A percentile compares a stretch with the other conserved stretches of the same genome.
Evolutionary conservation across 1,140 invertebrate genomes (phyloP).

Genomic region (Drosophila repletoides): DNA sequence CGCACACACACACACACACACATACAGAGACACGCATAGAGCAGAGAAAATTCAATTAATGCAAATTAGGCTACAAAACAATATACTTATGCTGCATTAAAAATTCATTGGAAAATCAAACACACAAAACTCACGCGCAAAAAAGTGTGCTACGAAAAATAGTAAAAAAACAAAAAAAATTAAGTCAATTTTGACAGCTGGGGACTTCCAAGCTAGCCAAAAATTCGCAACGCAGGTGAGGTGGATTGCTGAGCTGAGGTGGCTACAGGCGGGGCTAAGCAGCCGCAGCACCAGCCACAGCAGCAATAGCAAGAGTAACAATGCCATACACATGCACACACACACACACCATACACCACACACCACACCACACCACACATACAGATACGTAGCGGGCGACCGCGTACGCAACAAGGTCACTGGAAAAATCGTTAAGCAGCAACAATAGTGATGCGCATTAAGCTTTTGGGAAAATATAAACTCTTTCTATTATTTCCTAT

Average conservation of each 20-base stretch:
- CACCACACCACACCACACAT: constrained; percentile 2
- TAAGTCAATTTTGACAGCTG: constrained; percentile 21
- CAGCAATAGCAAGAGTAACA: constrained; percentile 20
- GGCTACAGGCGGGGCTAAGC: constrained; percentile 57
- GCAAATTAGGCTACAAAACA: constrained; percentile 10
- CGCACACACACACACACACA: neutral
- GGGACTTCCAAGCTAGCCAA: constrained; percentile 26
- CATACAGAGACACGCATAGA: neutral
- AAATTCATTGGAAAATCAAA: constrained; percentile 31
- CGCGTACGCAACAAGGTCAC: constrained; percentile 82
- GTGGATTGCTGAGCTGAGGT: constrained; percentile 6
- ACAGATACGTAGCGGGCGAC: constrained; percentile 39
- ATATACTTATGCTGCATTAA: constrained; percentile 3
- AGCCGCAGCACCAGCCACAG: constrained; percentile 25
- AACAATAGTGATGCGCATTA: constrained; percentile 18
- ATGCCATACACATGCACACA: constrained; percentile 40
- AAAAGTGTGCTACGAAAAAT: constrained; percentile 62
- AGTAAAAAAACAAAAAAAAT: constrained; percentile 7
- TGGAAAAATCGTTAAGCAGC: constrained; percentile 81
- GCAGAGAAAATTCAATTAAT: constrained; percentile 33
- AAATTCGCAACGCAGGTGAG: constrained; percentile 26
- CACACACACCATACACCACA: constrained; percentile 4
- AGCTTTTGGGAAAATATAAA: no score
- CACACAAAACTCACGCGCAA: constrained; percentile 5
- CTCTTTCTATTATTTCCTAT: no score